A percentile compares a stretch with the other conserved stretches of the same genome.
These are phyloP conservation scores for Enhydra lutris DNA, from an alignment of 2,113 vertebrate genomes.

Conservation along the genomic window DNA sequence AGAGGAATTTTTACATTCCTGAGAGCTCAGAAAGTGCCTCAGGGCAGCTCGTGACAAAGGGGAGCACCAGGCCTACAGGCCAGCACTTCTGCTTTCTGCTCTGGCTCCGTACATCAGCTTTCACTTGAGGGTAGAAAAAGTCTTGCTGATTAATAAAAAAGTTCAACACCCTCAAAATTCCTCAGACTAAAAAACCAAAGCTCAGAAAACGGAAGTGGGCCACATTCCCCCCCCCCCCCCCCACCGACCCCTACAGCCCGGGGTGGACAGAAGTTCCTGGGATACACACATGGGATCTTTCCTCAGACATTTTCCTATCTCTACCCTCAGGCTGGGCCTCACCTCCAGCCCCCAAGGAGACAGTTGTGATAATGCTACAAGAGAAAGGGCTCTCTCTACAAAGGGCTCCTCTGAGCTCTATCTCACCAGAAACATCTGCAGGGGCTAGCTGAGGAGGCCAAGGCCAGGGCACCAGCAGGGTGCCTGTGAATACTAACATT, in stretches of 20 bases:
- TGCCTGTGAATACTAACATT: not conserved
- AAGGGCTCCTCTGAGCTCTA: not conserved
- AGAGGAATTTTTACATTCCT: not conserved
- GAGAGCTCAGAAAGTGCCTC: not conserved
- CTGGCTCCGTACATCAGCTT: not conserved
- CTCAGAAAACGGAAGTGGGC: not conserved
- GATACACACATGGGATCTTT: fast-evolving
- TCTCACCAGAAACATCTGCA: not conserved
- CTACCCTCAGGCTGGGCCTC: not conserved
- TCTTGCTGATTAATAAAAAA: not conserved
- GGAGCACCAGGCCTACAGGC: fast-evolving
- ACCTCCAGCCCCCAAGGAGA: not conserved
- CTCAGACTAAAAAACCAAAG: not conserved
- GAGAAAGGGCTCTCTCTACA: not conserved
- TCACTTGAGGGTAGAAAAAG: not conserved
- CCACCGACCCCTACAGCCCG: fast-evolving
- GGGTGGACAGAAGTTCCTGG: not conserved
- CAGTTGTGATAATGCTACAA: not conserved
- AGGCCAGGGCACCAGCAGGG: not conserved
- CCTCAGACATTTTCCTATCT: not conserved
- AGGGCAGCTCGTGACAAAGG: not conserved
- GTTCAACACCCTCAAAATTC: not conserved
- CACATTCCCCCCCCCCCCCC: not conserved
- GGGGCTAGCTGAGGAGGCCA: not conserved
- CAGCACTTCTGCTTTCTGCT: not conserved